phyloP scores from a whole-genome alignment of 2,113 vertebrate genomes.

The Coracopsis vasa region DNA sequence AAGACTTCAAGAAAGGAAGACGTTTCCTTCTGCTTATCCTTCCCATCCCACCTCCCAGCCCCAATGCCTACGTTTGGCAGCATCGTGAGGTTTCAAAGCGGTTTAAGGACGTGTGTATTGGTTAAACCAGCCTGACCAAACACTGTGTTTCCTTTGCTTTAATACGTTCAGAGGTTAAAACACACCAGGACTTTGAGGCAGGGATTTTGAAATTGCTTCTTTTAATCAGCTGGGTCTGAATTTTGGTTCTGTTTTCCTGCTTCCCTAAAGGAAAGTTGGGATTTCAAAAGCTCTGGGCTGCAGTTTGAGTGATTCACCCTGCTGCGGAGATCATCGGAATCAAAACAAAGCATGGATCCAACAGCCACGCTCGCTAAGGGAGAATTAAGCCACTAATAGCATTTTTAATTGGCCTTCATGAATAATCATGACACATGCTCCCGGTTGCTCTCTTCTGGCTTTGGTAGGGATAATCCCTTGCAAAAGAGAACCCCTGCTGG shows the following conservation, averaged over 20 bases:
- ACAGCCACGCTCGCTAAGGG: background rate
- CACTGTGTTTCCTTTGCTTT: background rate
- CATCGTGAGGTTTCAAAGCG: background rate
- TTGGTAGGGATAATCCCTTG: background rate
- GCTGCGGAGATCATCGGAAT: background rate
- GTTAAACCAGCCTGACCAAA: background rate
- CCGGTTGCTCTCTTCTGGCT: background rate
- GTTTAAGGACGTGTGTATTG: background rate
- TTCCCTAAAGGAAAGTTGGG: background rate
- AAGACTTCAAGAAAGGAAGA: background rate
- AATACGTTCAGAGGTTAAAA: background rate
- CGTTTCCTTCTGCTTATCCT: background rate
- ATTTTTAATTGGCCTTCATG: conserved; percentile 10
- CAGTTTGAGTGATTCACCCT: background rate
- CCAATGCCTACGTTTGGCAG: background rate
- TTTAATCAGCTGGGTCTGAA: background rate
- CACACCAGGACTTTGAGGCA: background rate
- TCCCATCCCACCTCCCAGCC: background rate
- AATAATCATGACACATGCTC: background rate
- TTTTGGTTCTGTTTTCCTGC: background rate
- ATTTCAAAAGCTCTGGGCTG: conserved; percentile 3
- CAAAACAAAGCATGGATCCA: background rate
- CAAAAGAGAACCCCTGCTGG: background rate
- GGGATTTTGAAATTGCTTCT: background rate
- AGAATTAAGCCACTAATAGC: background rate